phyloP scores from a whole-genome alignment of 2,797 vertebrate species.

The Pteropus rufus region DNA sequence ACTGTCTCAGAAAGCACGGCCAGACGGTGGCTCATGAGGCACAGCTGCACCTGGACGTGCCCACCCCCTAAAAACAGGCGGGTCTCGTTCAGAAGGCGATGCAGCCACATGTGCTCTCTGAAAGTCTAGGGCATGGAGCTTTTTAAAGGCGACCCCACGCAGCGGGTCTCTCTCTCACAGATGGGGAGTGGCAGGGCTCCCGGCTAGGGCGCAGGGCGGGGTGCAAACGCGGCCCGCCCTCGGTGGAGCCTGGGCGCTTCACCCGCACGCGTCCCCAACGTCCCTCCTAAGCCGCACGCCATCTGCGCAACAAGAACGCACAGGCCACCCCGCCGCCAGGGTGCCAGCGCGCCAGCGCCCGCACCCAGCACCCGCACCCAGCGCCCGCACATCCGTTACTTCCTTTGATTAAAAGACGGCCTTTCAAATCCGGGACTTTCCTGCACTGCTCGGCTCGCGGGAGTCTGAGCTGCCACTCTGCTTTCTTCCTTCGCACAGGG shows the following conservation, averaged over 20 bases:
- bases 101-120: no score
- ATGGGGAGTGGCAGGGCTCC: fast-evolving
- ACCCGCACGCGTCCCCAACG: no score
- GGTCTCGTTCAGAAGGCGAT: fast-evolving
- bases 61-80: neutral
- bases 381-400: neutral
- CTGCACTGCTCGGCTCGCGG: neutral
- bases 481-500: neutral
- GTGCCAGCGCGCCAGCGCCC: fast-evolving
- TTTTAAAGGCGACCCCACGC: neutral
- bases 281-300: neutral
- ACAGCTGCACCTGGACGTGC: neutral
- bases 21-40: neutral
- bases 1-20: neutral
- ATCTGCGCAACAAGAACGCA: neutral
- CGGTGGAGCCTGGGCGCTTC: neutral
- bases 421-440: neutral
- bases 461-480: neutral
- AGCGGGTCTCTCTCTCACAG: no score
- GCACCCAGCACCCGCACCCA: neutral
- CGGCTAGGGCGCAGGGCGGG: fast-evolving
- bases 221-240: fast-evolving
- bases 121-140: neutral
- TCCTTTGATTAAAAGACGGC: neutral
- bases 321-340: neutral